Conservation (phyloP, 2,113 vertebrate genomes). For the Corythornis madagascariensis region DNA sequence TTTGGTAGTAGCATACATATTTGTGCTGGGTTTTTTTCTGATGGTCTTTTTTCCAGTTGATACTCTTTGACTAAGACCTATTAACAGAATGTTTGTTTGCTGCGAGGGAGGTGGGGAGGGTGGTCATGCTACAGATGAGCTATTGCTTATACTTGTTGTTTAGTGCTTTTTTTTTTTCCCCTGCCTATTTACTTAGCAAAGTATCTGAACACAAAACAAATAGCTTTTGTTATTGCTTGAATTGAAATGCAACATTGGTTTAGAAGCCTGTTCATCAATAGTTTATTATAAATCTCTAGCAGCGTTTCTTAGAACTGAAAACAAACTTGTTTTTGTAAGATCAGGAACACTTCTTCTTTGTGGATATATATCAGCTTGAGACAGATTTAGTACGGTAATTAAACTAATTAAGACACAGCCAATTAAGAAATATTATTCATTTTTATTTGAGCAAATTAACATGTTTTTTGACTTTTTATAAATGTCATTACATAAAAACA, state of each 20-base stretch:
- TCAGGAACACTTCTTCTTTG: not conserved
- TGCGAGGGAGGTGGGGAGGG: not conserved
- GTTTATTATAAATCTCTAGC: conserved; percentile 9
- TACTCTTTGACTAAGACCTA: not conserved
- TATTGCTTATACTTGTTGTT: not conserved
- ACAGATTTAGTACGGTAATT: conserved; percentile 12
- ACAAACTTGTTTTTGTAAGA: not conserved
- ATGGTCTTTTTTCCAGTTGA: not conserved
- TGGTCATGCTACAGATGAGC: not conserved
- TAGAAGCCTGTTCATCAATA: not conserved
- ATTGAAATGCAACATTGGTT: not conserved
- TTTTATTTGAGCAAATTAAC: conserved; percentile 49
- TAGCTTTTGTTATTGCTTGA: not conserved
- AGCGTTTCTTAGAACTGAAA: not conserved
- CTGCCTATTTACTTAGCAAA: not conserved
- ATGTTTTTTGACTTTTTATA: conserved; percentile 38
- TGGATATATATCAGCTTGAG: not conserved
- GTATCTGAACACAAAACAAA: not conserved
- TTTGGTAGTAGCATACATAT: not conserved
- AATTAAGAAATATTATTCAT: conserved; percentile 42
- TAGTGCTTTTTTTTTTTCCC: not conserved
- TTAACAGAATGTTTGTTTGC: not conserved
- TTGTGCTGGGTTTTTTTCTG: not conserved
- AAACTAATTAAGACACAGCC: not conserved
- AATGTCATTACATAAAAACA: conserved; percentile 26